Evolutionary conservation across 2,113 vertebrate genomes (phyloP).

Genomic region (Apistogramma diplotaenia): DNA sequence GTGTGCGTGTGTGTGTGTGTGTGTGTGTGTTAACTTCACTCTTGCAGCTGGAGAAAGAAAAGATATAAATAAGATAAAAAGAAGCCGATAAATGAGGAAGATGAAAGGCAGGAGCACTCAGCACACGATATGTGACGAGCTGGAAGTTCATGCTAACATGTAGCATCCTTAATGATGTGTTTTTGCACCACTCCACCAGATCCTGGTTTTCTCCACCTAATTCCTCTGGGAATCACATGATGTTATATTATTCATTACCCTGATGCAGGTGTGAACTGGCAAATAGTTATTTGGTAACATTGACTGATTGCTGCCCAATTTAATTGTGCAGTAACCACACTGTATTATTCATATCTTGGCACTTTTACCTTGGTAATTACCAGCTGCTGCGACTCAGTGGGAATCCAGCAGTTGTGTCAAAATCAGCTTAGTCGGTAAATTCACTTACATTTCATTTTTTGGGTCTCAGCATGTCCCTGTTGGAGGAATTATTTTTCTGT

Average conservation of each 20-base stretch:
- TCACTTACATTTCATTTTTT: slow-evolving; percentile 51
- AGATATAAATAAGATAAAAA: neutral
- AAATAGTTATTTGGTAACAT: slow-evolving; percentile 80
- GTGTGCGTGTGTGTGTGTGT: no score
- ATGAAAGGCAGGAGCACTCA: neutral
- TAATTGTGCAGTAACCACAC: slow-evolving; percentile 74
- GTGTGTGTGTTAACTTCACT: neutral
- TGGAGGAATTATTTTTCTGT: no score
- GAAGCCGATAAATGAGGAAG: neutral
- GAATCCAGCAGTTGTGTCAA: slow-evolving; percentile 63
- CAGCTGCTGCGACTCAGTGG: slow-evolving; percentile 66
- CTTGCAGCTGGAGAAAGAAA: neutral
- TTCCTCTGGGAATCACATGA: slow-evolving; percentile 3
- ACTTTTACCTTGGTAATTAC: slow-evolving; percentile 78
- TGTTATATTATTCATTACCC: slow-evolving; percentile 53
- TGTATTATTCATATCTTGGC: slow-evolving; percentile 78
- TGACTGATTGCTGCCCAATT: slow-evolving; percentile 76
- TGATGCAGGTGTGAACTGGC: slow-evolving; percentile 69
- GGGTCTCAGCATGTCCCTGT: no score
- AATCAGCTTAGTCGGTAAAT: slow-evolving; percentile 66
- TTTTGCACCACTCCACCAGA: neutral
- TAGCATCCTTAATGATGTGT: neutral
- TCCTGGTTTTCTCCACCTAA: neutral
- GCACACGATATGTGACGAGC: neutral
- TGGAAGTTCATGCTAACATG: neutral